Evolutionary conservation across 2,888 invertebrate genomes (phyloP).

Genomic region (Noctua janthe): DNA sequence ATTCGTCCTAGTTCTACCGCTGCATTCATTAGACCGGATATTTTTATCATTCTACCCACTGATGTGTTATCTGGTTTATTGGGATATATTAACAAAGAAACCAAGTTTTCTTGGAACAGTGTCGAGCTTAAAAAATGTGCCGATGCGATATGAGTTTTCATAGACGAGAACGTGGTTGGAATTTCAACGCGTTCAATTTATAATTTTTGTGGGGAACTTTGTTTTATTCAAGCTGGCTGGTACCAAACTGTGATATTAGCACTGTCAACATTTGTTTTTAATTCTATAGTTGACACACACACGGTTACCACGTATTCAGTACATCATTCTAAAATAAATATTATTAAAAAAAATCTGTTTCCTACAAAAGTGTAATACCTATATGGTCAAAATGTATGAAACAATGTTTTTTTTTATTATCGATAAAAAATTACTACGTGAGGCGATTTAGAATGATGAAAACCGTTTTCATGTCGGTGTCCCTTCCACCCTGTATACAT

Average conservation of each 20-base stretch:
- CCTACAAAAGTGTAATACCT: too few species aligned
- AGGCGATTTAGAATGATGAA: too few species aligned
- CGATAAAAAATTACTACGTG: too few species aligned
- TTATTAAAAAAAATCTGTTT: too few species aligned
- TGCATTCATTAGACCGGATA: conserved; percentile 50
- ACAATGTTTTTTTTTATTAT: too few species aligned
- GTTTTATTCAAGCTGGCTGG: background rate
- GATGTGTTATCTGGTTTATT: conserved; percentile 43
- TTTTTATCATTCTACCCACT: conserved; percentile 41
- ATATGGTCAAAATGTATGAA: too few species aligned
- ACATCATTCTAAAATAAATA: too few species aligned
- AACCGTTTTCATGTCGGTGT: too few species aligned
- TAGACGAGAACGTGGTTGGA: conserved; percentile 30
- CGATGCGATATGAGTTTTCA: conserved; percentile 49
- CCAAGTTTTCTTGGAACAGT: conserved; percentile 45
- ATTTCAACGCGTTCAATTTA: conserved; percentile 41
- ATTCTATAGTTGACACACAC: too few species aligned
- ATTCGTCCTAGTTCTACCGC: conserved; percentile 29
- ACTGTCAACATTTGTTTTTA: background rate
- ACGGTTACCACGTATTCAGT: too few species aligned
- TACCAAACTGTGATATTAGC: background rate
- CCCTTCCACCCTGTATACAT: too few species aligned
- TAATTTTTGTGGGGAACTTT: conserved; percentile 21
- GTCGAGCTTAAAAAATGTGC: conserved; percentile 44
- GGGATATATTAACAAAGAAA: conserved; percentile 52